Percentiles rank a stretch among this genome's conserved stretches.
phyloP scores from a whole-genome alignment of 2,797 vertebrate genomes.

The Heliangelus exortis region DNA sequence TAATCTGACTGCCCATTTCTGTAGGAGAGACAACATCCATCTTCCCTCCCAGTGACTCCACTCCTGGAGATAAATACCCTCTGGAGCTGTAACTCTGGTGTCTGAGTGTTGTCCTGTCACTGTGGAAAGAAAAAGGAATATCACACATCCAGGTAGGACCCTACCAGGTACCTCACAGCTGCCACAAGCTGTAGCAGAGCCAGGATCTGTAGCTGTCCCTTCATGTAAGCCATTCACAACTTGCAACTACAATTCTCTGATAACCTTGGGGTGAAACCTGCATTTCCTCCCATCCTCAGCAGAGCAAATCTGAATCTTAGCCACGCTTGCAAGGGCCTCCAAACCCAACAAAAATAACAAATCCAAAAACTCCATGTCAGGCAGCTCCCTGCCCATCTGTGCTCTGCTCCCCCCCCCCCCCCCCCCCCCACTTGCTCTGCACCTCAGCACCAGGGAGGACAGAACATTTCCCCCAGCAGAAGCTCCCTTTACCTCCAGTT shows the following conservation, averaged over 20 bases:
- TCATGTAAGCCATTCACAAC: fast-evolving
- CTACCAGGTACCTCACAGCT: neutral
- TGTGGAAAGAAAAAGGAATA: neutral
- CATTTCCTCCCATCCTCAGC: neutral
- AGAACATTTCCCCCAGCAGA: neutral
- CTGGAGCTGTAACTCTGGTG: neutral
- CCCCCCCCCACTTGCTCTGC: neutral
- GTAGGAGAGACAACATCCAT: neutral
- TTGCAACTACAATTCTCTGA: neutral
- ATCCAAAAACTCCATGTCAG: neutral
- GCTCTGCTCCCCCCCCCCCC: no score
- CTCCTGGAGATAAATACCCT: neutral
- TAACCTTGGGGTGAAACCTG: neutral
- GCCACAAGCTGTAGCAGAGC: neutral
- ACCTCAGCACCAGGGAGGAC: neutral
- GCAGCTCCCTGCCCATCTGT: fast-evolving
- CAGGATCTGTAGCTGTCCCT: neutral
- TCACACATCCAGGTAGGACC: neutral
- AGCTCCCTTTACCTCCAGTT: neutral
- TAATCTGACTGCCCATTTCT: neutral
- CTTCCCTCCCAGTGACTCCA: neutral
- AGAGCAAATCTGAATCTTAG: neutral
- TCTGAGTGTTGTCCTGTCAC: neutral
- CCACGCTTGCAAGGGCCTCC: neutral
- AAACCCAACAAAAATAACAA: neutral